Base-by-base conservation (phyloP, 2,797 vertebrate species). In the Dipus sagitta region DNA sequence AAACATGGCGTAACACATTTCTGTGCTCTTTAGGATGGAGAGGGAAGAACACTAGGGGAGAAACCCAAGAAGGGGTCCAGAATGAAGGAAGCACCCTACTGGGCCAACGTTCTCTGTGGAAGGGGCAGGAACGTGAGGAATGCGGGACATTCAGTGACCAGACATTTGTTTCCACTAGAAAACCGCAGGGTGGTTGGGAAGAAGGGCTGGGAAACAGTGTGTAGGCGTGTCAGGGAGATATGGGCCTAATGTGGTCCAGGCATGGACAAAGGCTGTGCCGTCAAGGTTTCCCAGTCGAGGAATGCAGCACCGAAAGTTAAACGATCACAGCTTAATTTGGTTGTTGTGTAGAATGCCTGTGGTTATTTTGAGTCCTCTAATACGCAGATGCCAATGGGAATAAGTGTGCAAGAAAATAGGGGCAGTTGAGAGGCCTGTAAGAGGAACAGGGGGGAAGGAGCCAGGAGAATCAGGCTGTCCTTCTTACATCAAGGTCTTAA, bases 361-460 rank as follows among this genome's bases (percentile, higher is more conserved):
- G 17, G 23, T 74, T 86, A 64, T 11, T 88, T 62, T 65, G 68
- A 26, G 60, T 82, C 30, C 47, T 78, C 65, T 72, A 20, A 87
- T 30, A 86, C 72, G 76, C 11, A 42, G 42, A 64, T 74, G n/a
- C 34, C 28, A 72, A 24, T 70, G 8, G 20, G 26, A 70, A 86
- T 90, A 58, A 30, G 58, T 79, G 10, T 47, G 26, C 2, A 91
- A 77, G 62, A 90, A 95, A 64, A 85, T n/a, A 52, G 23, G 26
- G 26, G 17, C 83, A 90, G 52, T 11, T 64, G 60, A 78, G 87
- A 87, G 13, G 13, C 32, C 60, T 42, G 30, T 78, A n/a, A 90
- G 52, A 76, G 42, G 77, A 88, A 94, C 84, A 60, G 47, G 52
- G 52, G 14, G 47, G 68, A 92, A 92, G 42, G 11, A 38, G 32